A percentile compares a stretch with the other conserved stretches of the same genome.
Evolutionary conservation across 2,797 vertebrate species (phyloP).

Genomic region (Cossypha heuglini): DNA sequence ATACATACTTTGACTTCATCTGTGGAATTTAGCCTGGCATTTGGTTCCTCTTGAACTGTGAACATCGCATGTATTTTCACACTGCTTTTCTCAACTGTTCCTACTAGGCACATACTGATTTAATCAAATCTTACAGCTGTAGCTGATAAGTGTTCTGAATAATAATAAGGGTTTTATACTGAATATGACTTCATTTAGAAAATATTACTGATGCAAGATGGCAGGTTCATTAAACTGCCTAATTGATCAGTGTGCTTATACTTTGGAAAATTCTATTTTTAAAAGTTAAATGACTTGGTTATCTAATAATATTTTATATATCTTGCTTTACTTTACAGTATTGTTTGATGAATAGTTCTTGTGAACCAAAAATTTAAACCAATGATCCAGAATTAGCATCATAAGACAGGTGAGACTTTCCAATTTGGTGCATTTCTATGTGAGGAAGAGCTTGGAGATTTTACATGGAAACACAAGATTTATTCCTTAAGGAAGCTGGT

Average conservation of each 20-base stretch:
- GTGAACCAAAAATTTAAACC: constrained; percentile 17
- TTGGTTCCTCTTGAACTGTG: constrained; percentile 21
- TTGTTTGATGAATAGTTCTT: background rate
- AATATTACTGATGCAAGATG: constrained; percentile 56
- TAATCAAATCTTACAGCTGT: constrained; percentile 68
- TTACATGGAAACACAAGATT: background rate
- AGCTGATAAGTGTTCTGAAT: constrained; percentile 60
- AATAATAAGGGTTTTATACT: constrained; percentile 61
- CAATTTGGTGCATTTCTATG: background rate
- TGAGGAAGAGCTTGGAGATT: background rate
- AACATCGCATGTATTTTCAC: constrained; percentile 30
- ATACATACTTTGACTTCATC: background rate
- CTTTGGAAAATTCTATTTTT: constrained; percentile 11
- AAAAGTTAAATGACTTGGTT: constrained; percentile 13
- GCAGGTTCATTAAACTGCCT: constrained; percentile 64
- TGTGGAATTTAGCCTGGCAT: background rate
- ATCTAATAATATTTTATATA: constrained; percentile 15
- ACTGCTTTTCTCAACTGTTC: constrained; percentile 46
- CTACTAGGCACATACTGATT: constrained; percentile 58
- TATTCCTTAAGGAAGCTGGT: background rate
- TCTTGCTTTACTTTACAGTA: background rate
- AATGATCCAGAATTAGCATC: background rate
- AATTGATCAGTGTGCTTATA: constrained; percentile 44
- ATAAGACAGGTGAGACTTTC: background rate
- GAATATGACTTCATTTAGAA: constrained; percentile 68